Evolutionary conservation across 2,888 invertebrate species (phyloP), one percentile per base, ranked within the genome.

Genomic region (Rapana venosa): DNA sequence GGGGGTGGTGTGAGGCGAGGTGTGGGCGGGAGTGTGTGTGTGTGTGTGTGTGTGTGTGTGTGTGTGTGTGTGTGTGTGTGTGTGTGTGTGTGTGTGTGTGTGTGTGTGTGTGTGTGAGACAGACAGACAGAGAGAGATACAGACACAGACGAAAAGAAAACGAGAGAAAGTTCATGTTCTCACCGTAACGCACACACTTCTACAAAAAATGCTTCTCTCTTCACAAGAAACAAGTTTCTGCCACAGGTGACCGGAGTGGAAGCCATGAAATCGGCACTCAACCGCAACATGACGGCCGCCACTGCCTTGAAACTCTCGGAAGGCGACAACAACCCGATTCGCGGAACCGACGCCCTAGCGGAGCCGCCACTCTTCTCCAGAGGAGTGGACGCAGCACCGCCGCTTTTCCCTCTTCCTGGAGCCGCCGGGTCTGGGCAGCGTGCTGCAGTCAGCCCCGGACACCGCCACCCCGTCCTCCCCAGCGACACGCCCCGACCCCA

Each of bases 231-330:
- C 5, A 26, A n/a, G n/a, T 79, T 11, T 32, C 47, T 32, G 74
- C n/a, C 32, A 30, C 84, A 85, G 84, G 84, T 85, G 58, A 85
- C n/a, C 1, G 84, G 84, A 58, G 30, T 11, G 13, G 84, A 85
- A 30, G 84, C 84, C 47, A 22, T 85, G 84, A 58, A n/a, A 17
- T 11, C 58, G 8, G 30, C 84, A 30, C 58, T 85, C 30, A 58
- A n/a, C 58, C 84, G 84, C 84, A 85, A 85, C 56, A 85, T n/a
- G 17, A 58, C 30, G 30, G 22, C 22, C 2, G 58, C 30, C 6
- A 58, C 58, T 2, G 6, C 4, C 83, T n/a, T 15, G 58, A 85
- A 30, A 17, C 58, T 22, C 17, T 17, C 22, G 58, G 11, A 26
- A 36, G 32, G 4, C 5, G 20, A 79, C 1, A 13, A 58, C 58